phyloP scores from a whole-genome alignment of 2,888 invertebrate species.

The Euphydryas editha region DNA sequence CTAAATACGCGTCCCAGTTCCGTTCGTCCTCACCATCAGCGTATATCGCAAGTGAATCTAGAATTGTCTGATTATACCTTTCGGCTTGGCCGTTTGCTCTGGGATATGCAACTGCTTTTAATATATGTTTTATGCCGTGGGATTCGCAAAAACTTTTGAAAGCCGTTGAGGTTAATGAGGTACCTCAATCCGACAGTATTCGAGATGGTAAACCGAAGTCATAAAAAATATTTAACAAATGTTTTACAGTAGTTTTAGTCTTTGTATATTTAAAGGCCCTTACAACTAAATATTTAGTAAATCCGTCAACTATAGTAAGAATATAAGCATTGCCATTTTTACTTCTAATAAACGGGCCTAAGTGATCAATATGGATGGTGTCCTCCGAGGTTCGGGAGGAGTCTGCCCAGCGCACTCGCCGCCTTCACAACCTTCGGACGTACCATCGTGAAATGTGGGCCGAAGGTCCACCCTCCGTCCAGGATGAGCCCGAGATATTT shows the following conservation, averaged over 20 bases:
- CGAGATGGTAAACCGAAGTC: constrained; percentile 48
- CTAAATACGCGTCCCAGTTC: constrained; percentile 32
- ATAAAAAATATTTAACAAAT: too few relatives aligned
- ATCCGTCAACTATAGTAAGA: neutral
- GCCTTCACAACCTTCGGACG: constrained; percentile 58
- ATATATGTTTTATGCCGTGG: constrained; percentile 42
- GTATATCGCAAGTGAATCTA: too few relatives aligned
- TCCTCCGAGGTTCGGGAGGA: too few relatives aligned
- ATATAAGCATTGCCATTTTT: constrained; percentile 1
- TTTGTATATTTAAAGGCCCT: too few relatives aligned
- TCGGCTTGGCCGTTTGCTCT: constrained; percentile 10
- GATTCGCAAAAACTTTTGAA: constrained; percentile 52
- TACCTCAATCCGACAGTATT: constrained; percentile 58
- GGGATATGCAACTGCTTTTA: constrained; percentile 45
- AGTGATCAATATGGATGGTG: constrained; percentile 1
- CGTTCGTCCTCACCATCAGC: too few relatives aligned
- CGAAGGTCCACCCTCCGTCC: too few relatives aligned
- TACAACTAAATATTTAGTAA: neutral
- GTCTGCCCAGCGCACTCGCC: too few relatives aligned
- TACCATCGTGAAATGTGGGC: constrained; percentile 49
- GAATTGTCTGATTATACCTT: constrained; percentile 8
- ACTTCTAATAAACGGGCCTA: neutral
- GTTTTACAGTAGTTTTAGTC: too few relatives aligned
- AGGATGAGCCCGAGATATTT: too few relatives aligned
- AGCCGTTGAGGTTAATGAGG: constrained; percentile 51